Evolutionary conservation across 2,797 vertebrate genomes (phyloP).

Genomic region (Pelodytes ibericus): DNA sequence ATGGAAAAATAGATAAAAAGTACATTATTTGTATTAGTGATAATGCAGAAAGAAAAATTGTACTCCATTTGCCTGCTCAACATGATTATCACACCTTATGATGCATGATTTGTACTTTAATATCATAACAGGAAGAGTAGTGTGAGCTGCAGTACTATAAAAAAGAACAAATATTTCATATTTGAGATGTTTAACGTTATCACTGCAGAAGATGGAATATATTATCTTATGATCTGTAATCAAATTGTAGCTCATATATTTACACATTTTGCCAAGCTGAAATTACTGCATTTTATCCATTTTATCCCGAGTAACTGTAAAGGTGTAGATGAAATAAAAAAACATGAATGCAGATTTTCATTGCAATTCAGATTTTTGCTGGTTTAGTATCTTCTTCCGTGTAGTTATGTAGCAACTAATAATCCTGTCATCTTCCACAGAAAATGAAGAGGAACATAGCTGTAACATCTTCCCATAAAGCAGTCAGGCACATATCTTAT

Average conservation of each 20-base stretch:
- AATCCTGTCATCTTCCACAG: slow-evolving; percentile 50
- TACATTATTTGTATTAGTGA: slow-evolving; percentile 11
- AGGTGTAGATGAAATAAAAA: slow-evolving; percentile 44
- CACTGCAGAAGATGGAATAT: slow-evolving; percentile 54
- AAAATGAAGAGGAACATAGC: slow-evolving; percentile 52
- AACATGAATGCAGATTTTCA: slow-evolving; percentile 50
- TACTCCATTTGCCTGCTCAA: slow-evolving; percentile 36
- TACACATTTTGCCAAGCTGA: slow-evolving; percentile 34
- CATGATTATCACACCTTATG: slow-evolving; percentile 44
- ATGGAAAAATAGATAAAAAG: slow-evolving; percentile 22
- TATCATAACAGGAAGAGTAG: slow-evolving; percentile 37
- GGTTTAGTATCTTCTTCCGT: slow-evolving; percentile 35
- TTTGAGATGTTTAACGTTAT: slow-evolving; percentile 51
- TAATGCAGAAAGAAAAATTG: slow-evolving; percentile 38
- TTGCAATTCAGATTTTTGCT: slow-evolving; percentile 42
- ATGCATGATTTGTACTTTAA: slow-evolving; percentile 42
- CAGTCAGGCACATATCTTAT: slow-evolving; percentile 43
- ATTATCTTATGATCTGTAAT: slow-evolving; percentile 53
- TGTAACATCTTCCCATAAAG: slow-evolving; percentile 47
- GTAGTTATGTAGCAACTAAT: slow-evolving; percentile 47
- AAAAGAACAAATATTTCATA: slow-evolving; percentile 35
- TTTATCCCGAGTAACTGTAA: slow-evolving; percentile 31
- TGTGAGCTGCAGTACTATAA: slow-evolving; percentile 37
- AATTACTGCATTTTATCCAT: slow-evolving; percentile 37
- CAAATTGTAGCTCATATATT: slow-evolving; percentile 49